phyloP scores from a whole-genome alignment of 2,797 vertebrate genomes.

The Pogonophryne albipinna region DNA sequence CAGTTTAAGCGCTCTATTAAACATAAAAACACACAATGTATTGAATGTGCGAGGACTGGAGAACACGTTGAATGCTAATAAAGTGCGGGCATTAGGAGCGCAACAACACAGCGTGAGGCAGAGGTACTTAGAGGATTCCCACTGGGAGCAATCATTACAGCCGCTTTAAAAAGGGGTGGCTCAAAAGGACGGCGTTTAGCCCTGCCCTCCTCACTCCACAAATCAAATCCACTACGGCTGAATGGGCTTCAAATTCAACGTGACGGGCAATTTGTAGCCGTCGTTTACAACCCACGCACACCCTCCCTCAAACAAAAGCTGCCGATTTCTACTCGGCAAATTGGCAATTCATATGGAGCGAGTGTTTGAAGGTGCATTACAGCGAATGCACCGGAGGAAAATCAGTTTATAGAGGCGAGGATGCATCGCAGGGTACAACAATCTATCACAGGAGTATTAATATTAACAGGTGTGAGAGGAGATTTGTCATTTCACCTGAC shows the following conservation, averaged over 20 bases:
- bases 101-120: conserved; percentile 45
- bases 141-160: conserved; percentile 64
- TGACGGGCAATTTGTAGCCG: conserved; percentile 42
- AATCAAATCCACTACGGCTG: conserved; percentile 57
- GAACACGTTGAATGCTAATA: conserved; percentile 20
- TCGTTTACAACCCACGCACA: conserved; percentile 15
- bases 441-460: neutral
- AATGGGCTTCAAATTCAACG: conserved; percentile 35
- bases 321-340: neutral
- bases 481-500: conserved; percentile 8
- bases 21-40: no score
- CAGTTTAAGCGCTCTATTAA: no score
- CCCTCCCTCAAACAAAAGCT: neutral
- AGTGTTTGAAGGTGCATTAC: neutral
- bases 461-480: conserved; percentile 4
- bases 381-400: neutral
- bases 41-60: conserved; percentile 1
- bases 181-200: conserved; percentile 49
- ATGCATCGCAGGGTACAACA: neutral
- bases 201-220: conserved; percentile 38
- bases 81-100: conserved; percentile 35
- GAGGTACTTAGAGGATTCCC: conserved; percentile 52
- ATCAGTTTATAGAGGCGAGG: conserved; percentile 1
- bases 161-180: conserved; percentile 48
- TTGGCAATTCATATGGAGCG: conserved; percentile 1